Base-by-base conservation (phyloP, 1,140 invertebrate species). In the Temnothorax curvispinosus region DNA sequence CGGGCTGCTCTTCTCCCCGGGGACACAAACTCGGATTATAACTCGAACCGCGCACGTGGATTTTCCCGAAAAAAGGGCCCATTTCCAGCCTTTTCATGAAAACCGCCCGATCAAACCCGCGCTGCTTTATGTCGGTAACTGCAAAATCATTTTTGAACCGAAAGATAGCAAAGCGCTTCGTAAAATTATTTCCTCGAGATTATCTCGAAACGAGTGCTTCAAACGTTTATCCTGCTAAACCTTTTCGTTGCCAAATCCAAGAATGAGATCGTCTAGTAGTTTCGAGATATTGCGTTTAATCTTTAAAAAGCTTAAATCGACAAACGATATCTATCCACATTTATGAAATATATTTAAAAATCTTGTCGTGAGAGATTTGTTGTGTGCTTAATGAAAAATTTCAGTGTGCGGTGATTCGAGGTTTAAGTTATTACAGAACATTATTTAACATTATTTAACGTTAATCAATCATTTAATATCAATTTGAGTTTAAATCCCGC, bases 1-100 rank as follows among this genome's bases (percentile, higher is more conserved):
- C 27, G 8, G 38, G 67, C 18, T 60, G 69, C 69, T 75, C 35
- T 38, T 35, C 18, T 74, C 21, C 27, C 27, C 13, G 7, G 27
- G 38, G 54, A 47, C 52, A 38, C 67, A 72, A 72, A 7, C 80
- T 84, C 54, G n/a, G 54, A 75, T 84, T 84, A 75, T 75, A 84
- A 84, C 13, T 60, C 54, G 21, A 69, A 38, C 50, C 77, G 44
- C 41, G 41, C 6, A 13, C 21, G 21, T 44, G 54, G 41, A 50
- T 84, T 84, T 84, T 60, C 41, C 35, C 27, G 18, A 60, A 60
- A 84, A 84, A 84, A 84, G 18, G 18, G 3, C 27, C 9, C 9
- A 47, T 82, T 72, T 0, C n/a, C 32, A 56, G 8, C 32, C 69
- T 75, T 60, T 84, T 84, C 69, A 50, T n/a, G 21, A 11, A 27